Conservation (phyloP, 2,888 invertebrate species). For the Emmelina monodactyla region DNA sequence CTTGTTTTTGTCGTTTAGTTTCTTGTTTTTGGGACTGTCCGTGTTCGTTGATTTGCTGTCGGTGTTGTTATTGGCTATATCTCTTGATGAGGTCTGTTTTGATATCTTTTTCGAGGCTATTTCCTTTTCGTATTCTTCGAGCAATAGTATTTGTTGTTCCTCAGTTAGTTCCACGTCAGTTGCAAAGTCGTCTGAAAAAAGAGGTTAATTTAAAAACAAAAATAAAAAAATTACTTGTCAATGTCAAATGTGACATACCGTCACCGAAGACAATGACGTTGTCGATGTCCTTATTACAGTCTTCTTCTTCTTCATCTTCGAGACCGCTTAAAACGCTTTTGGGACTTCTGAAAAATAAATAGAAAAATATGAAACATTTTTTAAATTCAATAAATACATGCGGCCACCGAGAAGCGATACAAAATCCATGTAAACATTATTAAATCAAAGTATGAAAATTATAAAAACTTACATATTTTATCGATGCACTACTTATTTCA, state of each 20-base stretch:
- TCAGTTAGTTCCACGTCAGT: conserved; percentile 72
- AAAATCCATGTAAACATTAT: too few relatives aligned
- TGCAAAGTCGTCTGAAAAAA: conserved; percentile 69
- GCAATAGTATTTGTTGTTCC: conserved; percentile 72
- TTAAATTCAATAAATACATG: too few relatives aligned
- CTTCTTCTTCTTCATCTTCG: conserved; percentile 27
- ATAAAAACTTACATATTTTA: too few relatives aligned
- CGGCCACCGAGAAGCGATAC: too few relatives aligned
- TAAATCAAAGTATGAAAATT: too few relatives aligned
- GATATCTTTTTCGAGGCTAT: conserved; percentile 49
- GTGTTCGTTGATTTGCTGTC: conserved; percentile 27
- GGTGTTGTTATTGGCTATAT: conserved; percentile 41
- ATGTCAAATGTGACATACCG: not conserved
- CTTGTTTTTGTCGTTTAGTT: conserved; percentile 18
- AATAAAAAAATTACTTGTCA: too few relatives aligned
- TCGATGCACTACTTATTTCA: too few relatives aligned
- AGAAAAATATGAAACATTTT: too few relatives aligned
- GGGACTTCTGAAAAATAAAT: conserved; percentile 34
- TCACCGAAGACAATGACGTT: not conserved
- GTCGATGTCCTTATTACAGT: too few relatives aligned
- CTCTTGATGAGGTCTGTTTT: conserved; percentile 31
- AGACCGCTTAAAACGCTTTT: conserved; percentile 42
- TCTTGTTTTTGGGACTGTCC: conserved; percentile 16
- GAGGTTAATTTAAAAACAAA: too few relatives aligned
- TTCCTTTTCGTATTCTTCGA: conserved; percentile 75